Base-by-base conservation (phyloP, 2,113 vertebrate species). In the Tetrao urogallus region DNA sequence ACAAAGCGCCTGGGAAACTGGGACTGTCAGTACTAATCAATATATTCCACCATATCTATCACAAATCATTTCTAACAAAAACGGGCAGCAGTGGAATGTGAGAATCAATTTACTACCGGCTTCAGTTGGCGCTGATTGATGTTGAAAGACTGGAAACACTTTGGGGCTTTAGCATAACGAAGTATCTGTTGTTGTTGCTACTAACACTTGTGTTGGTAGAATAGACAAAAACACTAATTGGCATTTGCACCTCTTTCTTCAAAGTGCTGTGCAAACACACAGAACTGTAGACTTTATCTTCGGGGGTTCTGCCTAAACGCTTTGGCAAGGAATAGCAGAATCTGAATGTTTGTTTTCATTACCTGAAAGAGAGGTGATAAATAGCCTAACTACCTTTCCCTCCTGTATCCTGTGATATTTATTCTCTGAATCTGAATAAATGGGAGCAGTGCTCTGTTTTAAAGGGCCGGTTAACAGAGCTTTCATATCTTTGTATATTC, bases 11-110 rank as follows among this genome's bases (percentile, higher is more conserved):
- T 93, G 93, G 90, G 92, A 96, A 95, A 91, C 94, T 93, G 83
- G 87, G 94, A 91, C 94, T 96, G 97, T 97, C 96, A 94, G 81
- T 86, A 94, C 90, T 82, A 93, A 97, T 97, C 97, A 95, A 94
- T 97, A 96, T 92, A 91, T 94, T 96, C 81, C 92, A 94, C 88
- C 40, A 32, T 95, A 95, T 95, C 88, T 89, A 94, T 94, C 94
- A 93, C 92, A 96, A 96, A 92, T 94, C 8, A 95, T 93, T 94
- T 88, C 89, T 95, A 96, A 95, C 92, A 94, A 93, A 91, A 90
- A 61, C 80, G 11, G 13, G 80, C 93, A 90, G 76, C 81, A 66
- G 72, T 81, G 86, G 89, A 95, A 96, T 88, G 87, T 63, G 83
- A 92, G 92, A 95, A 94, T 95, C 93, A 92, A 78, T 93, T 96